A percentile compares a stretch with the other conserved stretches of the same genome.
These are phyloP conservation scores for Nephotettix cincticeps DNA, from an alignment of 1,140 invertebrate genomes.

Conservation along the genomic window DNA sequence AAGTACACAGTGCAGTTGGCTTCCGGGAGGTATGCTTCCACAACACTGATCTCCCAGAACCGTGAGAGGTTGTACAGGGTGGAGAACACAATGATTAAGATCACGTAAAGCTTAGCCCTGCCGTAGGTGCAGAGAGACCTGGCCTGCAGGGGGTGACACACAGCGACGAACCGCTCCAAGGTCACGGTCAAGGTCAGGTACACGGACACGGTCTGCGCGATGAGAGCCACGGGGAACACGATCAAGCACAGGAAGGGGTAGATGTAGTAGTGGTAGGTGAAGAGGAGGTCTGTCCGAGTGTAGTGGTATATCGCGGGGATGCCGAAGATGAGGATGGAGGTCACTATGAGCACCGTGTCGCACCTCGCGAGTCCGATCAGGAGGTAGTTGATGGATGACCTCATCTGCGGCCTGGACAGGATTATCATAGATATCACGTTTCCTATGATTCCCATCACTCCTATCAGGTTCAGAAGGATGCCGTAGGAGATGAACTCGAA, in stretches of 20 bases:
- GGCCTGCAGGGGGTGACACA: slow-evolving; percentile 89
- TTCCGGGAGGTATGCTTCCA: slow-evolving; percentile 36
- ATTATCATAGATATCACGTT: slow-evolving; percentile 90
- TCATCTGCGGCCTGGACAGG: slow-evolving; percentile 87
- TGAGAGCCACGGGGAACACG: slow-evolving; percentile 83
- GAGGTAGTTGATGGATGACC: slow-evolving; percentile 91
- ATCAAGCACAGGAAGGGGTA: slow-evolving; percentile 79
- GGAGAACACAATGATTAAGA: slow-evolving; percentile 79
- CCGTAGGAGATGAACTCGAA: slow-evolving; percentile 84
- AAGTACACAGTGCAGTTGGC: slow-evolving; percentile 67
- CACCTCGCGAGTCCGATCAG: slow-evolving; percentile 87
- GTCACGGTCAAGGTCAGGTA: slow-evolving; percentile 96
- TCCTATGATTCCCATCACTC: slow-evolving; percentile 81
- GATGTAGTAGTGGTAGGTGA: slow-evolving; percentile 75
- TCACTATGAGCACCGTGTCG: slow-evolving; percentile 85
- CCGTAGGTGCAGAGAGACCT: slow-evolving; percentile 88
- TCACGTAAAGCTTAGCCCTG: slow-evolving; percentile 80
- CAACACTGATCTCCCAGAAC: slow-evolving; percentile 52
- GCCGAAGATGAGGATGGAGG: slow-evolving; percentile 84
- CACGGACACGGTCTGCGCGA: slow-evolving; percentile 89
- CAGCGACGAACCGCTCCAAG: slow-evolving; percentile 92
- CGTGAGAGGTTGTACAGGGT: slow-evolving; percentile 84
- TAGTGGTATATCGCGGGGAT: slow-evolving; percentile 81
- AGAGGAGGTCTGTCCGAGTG: slow-evolving; percentile 68
- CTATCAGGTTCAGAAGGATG: slow-evolving; percentile 77